Evolutionary conservation across 1,140 invertebrate species (phyloP), one percentile per base, ranked within the genome.

Genomic region (Drosophila busckii): DNA sequence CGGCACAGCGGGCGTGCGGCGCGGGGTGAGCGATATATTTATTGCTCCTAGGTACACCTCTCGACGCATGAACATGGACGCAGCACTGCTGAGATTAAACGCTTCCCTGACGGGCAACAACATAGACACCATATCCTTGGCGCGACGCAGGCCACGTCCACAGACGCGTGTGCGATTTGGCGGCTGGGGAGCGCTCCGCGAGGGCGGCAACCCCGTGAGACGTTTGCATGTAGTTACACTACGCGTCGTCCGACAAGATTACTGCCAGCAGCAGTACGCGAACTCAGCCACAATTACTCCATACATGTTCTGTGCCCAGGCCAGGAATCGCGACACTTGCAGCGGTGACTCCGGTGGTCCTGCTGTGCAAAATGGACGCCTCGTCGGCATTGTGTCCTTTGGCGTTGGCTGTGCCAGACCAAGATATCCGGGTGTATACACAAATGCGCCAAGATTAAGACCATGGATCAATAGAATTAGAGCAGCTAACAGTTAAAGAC

Each of bases 271-370:
- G 0, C 17, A 37, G 0, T 78, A 78, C 8, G 8, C 23, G 1
- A 8, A 26, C 4, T 4, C 13, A 9, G 35, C 58, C 2, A 15
- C 25, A 5, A 73, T 80, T 16, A 69, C 68, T 2, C 17, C 2
- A 0, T 37, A 10, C n/a, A 78, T 78, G 73, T 50, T 80, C 13
- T 78, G 73, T 29, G 73, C 63, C 8, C 31, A 37, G 0, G 45
- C 17, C 3, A 9, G 2, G 2, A 19, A 32, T 2, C 49, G 23
- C 37, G 73, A 78, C 31, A 16, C 73, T 0, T 78, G 73, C 63
- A 68, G 58, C 22, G 73, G 73, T 0, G 73, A 78, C 25, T 78
- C 73, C 0, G 73, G 73, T 2, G 73, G 73, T 2, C 28, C 63
- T 0, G 34, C 20, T 4, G 32, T 38, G 1, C 20, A 22, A 6